These are phyloP conservation scores for Emydocephalus ijimae DNA, from an alignment of 2,113 vertebrate genomes.

Conservation along the genomic window DNA sequence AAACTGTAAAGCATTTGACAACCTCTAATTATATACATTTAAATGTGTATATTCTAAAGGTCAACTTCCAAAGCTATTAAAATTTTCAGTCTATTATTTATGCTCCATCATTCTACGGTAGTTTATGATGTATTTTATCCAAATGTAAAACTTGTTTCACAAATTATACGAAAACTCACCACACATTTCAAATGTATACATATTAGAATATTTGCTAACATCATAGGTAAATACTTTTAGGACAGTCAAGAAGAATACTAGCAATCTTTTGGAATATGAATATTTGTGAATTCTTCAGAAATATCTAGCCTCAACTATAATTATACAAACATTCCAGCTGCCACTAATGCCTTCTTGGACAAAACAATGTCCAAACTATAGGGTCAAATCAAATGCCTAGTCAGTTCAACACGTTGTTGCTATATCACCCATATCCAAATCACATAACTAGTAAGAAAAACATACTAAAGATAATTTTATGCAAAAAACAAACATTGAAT, in stretches of 20 bases:
- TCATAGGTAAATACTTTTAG: background rate
- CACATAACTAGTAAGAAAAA: slow-evolving; percentile 51
- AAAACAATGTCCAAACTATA: slow-evolving; percentile 4
- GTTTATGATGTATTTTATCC: background rate
- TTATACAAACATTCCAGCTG: background rate
- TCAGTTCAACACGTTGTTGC: slow-evolving; percentile 17
- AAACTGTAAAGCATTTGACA: background rate
- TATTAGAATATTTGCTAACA: background rate
- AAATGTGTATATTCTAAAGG: background rate
- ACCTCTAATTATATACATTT: background rate
- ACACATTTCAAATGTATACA: background rate
- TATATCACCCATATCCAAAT: slow-evolving; percentile 52
- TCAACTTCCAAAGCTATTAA: slow-evolving; percentile 24
- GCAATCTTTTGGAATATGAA: background rate
- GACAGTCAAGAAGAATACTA: background rate
- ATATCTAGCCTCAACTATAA: slow-evolving; percentile 11
- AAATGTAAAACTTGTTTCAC: background rate
- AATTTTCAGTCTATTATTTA: background rate
- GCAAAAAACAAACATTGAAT: slow-evolving; percentile 36
- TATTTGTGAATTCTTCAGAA: background rate
- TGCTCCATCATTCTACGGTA: background rate
- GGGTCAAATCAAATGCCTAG: background rate
- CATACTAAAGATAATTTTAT: slow-evolving; percentile 49
- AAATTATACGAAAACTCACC: background rate
- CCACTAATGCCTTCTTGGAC: background rate